Evolutionary conservation across 35 echinoderm and acorn worm species (phyloP), one percentile per base, ranked within the genome.

Genomic region (Anneissia japonica): DNA sequence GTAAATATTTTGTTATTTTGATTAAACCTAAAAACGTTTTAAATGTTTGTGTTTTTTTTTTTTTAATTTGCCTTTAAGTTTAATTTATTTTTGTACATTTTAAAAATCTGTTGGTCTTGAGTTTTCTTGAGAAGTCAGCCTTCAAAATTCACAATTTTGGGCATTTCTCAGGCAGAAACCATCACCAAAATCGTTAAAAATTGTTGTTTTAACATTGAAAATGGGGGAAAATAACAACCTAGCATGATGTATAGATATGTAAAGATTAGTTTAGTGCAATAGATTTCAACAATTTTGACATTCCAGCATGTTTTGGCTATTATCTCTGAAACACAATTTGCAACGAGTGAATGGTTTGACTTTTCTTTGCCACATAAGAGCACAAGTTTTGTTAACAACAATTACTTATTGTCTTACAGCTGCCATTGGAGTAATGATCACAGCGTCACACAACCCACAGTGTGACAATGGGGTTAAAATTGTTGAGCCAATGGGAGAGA

Each of bases 401-500:
- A 56, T 11, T n/a, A 0, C 30, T 37, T 14, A 87, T 85, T 73
- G 30, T 86, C 37, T 77, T 39, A 46, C 46, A 93, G 88, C 84
- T 32, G 90, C 91, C 35, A 78, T 97, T 85, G 94, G 94, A 6
- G 94, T 97, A 14, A 93, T 97, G 94, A 97, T 97, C 38, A 97
- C 94, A 6, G 94, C 94, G 0, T 97, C 94, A 34, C 94, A 97
- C 74, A 97, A 97, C 46, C 94, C 91, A n/a, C 91, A 93, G 80
- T 45, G 86, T 77, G 94, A 97, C 75, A 97, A 97, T 75, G 94
- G 94, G 34, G 90, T 90, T 37, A 97, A 97, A 38, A 32, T 97
- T 31, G 85, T 93, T 45, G 94, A 97, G n/a, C 94, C 91, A 36
- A 93, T 97, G 94, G 94, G 94, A 32, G 88, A 97, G 74, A 97